Evolutionary conservation across 2,113 vertebrate species (phyloP).

Genomic region (Alosa alosa): DNA sequence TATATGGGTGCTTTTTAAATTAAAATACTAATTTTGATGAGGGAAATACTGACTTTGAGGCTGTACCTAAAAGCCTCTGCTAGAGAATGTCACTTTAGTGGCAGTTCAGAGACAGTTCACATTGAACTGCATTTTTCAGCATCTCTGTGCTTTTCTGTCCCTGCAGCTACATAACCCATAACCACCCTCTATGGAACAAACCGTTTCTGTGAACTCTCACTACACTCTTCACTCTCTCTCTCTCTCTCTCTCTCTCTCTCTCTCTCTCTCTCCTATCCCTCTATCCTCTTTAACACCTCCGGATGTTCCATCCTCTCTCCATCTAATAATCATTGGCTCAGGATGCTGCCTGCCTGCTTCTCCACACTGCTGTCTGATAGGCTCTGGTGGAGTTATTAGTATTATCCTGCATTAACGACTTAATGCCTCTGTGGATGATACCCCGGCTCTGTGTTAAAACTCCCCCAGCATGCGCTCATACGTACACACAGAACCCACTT

Average conservation of each 20-base stretch:
- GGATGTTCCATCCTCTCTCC: not conserved
- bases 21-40: not conserved
- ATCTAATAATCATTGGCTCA: conserved; percentile 5
- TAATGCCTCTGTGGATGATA: conserved; percentile 1
- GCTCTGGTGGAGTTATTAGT: not conserved
- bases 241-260: not conserved
- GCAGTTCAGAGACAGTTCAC: not conserved
- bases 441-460: conserved; percentile 33
- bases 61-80: not conserved
- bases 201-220: not conserved
- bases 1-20: not conserved
- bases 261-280: not conserved
- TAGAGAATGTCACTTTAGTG: not conserved
- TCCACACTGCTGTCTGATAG: not conserved
- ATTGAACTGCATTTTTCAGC: not conserved
- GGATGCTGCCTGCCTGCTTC: not conserved
- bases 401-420: conserved; percentile 14
- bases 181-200: not conserved
- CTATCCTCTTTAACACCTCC: not conserved
- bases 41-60: not conserved
- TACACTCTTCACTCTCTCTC: not conserved
- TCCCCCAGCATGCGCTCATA: conserved; percentile 22
- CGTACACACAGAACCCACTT: conserved; percentile 31
- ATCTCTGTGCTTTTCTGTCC: not conserved
- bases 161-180: not conserved